Conservation (phyloP, 2,113 vertebrate genomes). For the Platichthys stellatus region DNA sequence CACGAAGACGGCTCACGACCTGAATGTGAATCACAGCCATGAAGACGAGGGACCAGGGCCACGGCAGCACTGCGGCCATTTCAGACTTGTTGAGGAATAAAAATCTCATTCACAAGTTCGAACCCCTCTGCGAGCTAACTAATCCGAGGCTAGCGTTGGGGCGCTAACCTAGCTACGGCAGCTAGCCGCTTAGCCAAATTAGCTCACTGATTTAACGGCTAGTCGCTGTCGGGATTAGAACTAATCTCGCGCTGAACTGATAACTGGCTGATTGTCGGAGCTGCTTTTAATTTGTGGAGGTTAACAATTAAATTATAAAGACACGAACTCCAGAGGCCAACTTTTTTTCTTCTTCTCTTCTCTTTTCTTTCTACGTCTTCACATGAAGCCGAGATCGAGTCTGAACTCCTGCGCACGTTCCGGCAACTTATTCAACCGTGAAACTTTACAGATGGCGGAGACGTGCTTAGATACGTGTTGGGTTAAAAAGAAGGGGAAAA, state of each 20-base stretch:
- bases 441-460: background rate
- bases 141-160: conserved; percentile 8
- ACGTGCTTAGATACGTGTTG: background rate
- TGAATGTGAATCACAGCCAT: background rate
- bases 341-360: conserved; percentile 16
- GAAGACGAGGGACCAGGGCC: fast-evolving
- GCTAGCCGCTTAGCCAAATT: conserved; percentile 62
- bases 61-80: fast-evolving
- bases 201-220: conserved; percentile 37
- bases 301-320: background rate
- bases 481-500: background rate
- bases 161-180: conserved; percentile 47
- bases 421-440: background rate
- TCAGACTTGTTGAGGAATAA: background rate
- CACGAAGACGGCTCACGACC: background rate
- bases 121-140: conserved; percentile 8
- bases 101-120: background rate
- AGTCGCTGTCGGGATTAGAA: background rate
- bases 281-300: background rate
- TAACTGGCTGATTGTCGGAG: background rate
- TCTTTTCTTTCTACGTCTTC: conserved; percentile 4
- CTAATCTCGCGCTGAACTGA: background rate
- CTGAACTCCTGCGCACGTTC: background rate
- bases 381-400: conserved; percentile 22
- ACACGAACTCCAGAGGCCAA: conserved; percentile 1